A percentile compares a stretch with the other conserved stretches of the same genome.
Conservation (phyloP, 2,888 invertebrate genomes). For the Spodoptera picta region DNA sequence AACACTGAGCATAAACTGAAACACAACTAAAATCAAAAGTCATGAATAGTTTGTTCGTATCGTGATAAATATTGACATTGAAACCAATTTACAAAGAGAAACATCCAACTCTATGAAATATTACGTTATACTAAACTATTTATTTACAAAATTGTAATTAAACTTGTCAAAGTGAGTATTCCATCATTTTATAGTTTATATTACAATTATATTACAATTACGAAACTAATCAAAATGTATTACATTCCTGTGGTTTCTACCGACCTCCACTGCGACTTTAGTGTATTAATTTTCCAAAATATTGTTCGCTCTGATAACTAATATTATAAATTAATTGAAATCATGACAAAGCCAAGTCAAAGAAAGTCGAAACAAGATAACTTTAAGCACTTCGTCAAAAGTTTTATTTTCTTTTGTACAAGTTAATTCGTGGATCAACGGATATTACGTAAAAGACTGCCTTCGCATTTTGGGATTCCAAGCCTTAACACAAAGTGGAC, state of each 20-base stretch:
- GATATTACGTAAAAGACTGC: slow-evolving; percentile 15
- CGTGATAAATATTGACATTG: slow-evolving; percentile 2
- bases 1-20: slow-evolving; percentile 2
- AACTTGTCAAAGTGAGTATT: background rate
- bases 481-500: slow-evolving; percentile 7
- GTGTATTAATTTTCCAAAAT: slow-evolving; percentile 9
- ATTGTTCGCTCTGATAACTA: background rate
- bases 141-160: slow-evolving; percentile 10
- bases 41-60: slow-evolving; percentile 7
- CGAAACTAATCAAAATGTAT: background rate
- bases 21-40: slow-evolving; percentile 6
- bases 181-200: background rate
- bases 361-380: slow-evolving; percentile 18
- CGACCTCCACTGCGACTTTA: background rate
- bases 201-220: too few relatives aligned
- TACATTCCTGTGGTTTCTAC: slow-evolving; percentile 1
- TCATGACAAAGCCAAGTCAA: slow-evolving; percentile 6
- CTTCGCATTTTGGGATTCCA: background rate
- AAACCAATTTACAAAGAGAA: slow-evolving; percentile 8
- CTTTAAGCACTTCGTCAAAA: slow-evolving; percentile 24
- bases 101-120: background rate
- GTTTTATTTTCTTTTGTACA: slow-evolving; percentile 20
- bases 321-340: slow-evolving; percentile 21
- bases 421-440: slow-evolving; percentile 19
- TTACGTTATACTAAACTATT: background rate